Evolutionary conservation across 2,113 vertebrate genomes (phyloP).

Genomic region (Anguilla japonica): DNA sequence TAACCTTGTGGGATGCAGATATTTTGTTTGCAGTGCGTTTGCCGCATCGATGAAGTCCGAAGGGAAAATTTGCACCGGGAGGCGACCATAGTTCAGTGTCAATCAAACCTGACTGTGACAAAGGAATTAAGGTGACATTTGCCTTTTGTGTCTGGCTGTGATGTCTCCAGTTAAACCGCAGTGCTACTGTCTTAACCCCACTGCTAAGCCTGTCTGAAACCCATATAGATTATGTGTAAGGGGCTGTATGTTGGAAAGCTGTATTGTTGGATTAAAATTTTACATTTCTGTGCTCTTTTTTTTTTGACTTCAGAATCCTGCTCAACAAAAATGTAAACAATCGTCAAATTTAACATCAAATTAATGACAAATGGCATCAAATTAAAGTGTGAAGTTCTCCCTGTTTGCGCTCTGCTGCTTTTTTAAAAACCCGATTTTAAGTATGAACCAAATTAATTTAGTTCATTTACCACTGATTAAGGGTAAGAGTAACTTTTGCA

Average conservation of each 20-base stretch:
- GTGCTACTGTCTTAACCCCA: slow-evolving; percentile 1
- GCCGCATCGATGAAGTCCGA: background rate
- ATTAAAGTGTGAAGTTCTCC: background rate
- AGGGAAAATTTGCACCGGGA: background rate
- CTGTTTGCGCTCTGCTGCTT: background rate
- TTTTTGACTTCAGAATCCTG: background rate
- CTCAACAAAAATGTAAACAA: background rate
- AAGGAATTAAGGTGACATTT: background rate
- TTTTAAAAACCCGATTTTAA: background rate
- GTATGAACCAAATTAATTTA: background rate
- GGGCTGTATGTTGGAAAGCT: background rate
- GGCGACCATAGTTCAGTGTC: background rate
- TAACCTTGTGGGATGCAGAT: background rate
- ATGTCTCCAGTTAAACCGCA: background rate
- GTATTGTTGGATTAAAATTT: background rate
- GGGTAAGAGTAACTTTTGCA: background rate
- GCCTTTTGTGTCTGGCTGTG: background rate
- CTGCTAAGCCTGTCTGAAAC: slow-evolving; percentile 26
- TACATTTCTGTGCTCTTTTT: background rate
- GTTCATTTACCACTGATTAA: background rate
- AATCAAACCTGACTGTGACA: background rate
- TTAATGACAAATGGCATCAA: background rate
- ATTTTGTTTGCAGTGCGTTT: background rate
- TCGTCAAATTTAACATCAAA: too few relatives aligned
- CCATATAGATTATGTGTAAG: slow-evolving; percentile 13